These are phyloP conservation scores for Endomychus coccineus DNA, from an alignment of 2,888 invertebrate species.

Conservation along the genomic window DNA sequence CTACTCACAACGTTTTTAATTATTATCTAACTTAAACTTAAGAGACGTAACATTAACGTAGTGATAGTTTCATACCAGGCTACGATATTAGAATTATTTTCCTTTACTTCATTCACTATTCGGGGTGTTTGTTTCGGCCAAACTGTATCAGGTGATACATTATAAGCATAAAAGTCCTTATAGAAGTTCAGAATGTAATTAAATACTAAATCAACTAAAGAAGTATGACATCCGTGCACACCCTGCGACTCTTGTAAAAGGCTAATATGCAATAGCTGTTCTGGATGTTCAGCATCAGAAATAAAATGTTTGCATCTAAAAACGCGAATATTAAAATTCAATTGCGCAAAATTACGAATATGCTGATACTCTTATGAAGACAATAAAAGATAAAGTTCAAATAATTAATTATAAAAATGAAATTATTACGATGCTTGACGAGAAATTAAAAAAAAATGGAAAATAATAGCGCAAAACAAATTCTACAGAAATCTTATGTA, in stretches of 20 bases:
- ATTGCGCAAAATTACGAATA: background rate
- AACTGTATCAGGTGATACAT: no score
- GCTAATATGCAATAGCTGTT: slow-evolving; percentile 1
- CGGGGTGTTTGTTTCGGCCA: no score
- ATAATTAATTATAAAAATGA: background rate
- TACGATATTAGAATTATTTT: no score
- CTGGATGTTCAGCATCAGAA: background rate
- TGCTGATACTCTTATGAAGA: background rate
- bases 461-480: no score
- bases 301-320: background rate
- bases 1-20: no score
- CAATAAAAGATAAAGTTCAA: background rate
- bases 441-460: background rate
- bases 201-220: no score
- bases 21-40: no score
- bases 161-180: no score
- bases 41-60: no score
- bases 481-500: no score
- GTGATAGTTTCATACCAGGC: no score
- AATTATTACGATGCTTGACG: background rate
- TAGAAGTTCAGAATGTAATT: background rate
- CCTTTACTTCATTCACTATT: no score
- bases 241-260: background rate
- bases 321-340: slow-evolving; percentile 1
- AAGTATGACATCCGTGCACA: background rate